phyloP scores from a whole-genome alignment of 2,797 vertebrate species.

The Lacerta agilis region DNA sequence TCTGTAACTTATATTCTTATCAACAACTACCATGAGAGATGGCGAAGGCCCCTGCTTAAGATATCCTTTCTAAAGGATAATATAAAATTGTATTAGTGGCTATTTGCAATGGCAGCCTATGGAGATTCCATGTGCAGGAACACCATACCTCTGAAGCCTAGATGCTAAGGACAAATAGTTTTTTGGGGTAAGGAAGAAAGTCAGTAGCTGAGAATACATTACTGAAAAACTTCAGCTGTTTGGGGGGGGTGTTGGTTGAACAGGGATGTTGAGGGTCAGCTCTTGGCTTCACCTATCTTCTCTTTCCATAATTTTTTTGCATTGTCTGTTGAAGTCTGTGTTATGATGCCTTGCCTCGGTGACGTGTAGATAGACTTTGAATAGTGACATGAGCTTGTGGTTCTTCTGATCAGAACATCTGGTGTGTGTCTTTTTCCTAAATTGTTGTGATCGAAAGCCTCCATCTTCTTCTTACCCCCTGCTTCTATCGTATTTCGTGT shows the following conservation, averaged over 20 bases:
- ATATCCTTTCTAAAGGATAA: too few species aligned
- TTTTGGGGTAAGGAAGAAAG: background rate
- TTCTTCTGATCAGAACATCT: background rate
- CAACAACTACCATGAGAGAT: too few species aligned
- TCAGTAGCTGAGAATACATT: background rate
- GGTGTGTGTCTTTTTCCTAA: background rate
- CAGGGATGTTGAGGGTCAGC: background rate
- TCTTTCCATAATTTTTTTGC: background rate
- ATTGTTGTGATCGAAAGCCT: background rate
- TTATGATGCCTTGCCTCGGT: background rate
- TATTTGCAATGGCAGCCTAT: background rate
- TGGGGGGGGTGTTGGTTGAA: background rate
- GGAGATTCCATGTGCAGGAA: background rate
- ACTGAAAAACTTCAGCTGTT: background rate
- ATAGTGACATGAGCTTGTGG: too few species aligned
- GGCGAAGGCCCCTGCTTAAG: too few species aligned
- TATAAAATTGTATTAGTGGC: background rate
- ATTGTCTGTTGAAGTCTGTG: too few species aligned
- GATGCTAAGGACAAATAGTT: background rate
- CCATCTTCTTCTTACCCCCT: background rate
- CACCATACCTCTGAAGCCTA: background rate
- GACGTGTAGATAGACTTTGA: background rate
- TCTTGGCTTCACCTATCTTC: background rate
- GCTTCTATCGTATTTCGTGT: background rate
- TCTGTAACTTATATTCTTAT: too few species aligned